phyloP scores from a whole-genome alignment of 2,113 vertebrate species.

The Polypterus bichir region DNA sequence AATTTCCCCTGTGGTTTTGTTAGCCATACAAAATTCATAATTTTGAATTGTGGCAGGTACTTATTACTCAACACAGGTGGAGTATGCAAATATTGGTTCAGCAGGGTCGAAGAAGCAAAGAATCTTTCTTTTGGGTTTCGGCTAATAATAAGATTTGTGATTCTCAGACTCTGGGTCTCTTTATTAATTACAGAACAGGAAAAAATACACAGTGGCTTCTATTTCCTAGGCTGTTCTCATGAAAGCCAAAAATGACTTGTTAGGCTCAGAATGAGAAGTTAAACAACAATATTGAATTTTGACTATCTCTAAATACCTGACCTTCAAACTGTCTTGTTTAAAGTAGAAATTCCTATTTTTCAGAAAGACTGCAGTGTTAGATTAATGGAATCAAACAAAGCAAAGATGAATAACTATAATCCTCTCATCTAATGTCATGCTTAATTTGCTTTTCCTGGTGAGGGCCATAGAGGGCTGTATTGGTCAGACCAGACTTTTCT shows the following conservation, averaged over 20 bases:
- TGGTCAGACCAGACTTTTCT: no score
- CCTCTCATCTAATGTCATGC: no score
- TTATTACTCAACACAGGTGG: slow-evolving; percentile 78
- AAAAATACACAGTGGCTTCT: slow-evolving; percentile 64
- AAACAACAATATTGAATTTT: slow-evolving; percentile 1
- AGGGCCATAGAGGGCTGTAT: no score
- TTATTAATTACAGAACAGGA: slow-evolving; percentile 70
- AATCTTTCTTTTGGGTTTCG: slow-evolving; percentile 66
- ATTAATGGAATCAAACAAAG: no score
- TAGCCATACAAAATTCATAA: slow-evolving; percentile 72
- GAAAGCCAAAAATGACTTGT: slow-evolving; percentile 14
- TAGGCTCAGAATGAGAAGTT: slow-evolving; percentile 9
- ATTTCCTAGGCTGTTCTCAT: slow-evolving; percentile 35
- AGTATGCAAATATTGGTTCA: slow-evolving; percentile 75
- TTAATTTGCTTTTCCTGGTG: no score
- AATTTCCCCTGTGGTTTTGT: slow-evolving; percentile 73
- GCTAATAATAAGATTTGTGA: slow-evolving; percentile 73
- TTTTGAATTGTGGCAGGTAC: slow-evolving; percentile 75
- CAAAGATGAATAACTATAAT: no score
- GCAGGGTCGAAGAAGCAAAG: slow-evolving; percentile 45
- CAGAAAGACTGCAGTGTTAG: no score
- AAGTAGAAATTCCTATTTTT: slow-evolving; percentile 15
- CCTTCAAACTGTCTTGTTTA: slow-evolving; percentile 15
- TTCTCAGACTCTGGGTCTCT: slow-evolving; percentile 62
- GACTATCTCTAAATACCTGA: slow-evolving; percentile 14